These are phyloP conservation scores for Ormyrus nitidulus DNA, from an alignment of 2,888 invertebrate species.

Conservation along the genomic window DNA sequence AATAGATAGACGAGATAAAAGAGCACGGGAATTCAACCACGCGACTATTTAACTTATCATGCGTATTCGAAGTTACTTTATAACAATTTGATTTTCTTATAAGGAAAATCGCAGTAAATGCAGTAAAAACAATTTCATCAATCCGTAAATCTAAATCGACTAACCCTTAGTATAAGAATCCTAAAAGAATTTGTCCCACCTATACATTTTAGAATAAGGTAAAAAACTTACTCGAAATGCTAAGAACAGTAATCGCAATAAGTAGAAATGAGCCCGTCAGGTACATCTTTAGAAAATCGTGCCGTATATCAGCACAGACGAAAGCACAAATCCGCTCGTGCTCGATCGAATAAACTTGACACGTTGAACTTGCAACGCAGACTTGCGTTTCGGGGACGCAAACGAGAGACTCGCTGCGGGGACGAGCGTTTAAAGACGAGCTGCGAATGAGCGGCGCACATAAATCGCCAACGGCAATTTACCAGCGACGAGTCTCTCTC, in stretches of 20 bases:
- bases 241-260: background rate
- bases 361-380: constrained; percentile 51
- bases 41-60: no score
- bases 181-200: no score
- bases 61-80: no score
- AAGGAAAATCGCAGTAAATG: no score
- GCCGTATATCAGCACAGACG: background rate
- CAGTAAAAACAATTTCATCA: no score
- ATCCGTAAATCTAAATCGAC: no score
- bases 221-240: constrained; percentile 28
- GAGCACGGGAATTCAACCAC: no score
- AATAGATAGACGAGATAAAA: no score
- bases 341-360: constrained; percentile 53
- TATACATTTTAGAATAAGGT: no score
- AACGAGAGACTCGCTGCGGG: constrained; percentile 33
- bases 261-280: constrained; percentile 4
- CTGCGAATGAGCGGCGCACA: background rate
- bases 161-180: no score
- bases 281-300: constrained; percentile 19
- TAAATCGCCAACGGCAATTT: constrained; percentile 42
- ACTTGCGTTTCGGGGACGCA: constrained; percentile 1
- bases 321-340: background rate
- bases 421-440: constrained; percentile 14
- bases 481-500: constrained; percentile 18
- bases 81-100: no score